Conservation (phyloP, 2,797 vertebrate species). For the Emys orbicularis region DNA sequence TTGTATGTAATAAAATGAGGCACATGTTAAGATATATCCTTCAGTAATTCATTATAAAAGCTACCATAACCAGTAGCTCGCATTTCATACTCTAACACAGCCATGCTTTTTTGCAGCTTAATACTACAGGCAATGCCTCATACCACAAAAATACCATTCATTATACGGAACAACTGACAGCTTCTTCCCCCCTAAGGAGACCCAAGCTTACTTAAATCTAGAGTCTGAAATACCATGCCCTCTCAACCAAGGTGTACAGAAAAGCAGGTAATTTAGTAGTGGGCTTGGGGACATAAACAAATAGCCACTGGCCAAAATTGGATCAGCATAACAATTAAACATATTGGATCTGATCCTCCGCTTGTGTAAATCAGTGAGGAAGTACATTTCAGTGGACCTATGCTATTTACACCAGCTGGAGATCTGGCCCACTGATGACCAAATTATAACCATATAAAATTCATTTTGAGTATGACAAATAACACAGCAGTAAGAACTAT, state of each 20-base stretch:
- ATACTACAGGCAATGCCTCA: slow-evolving; percentile 19
- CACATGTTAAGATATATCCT: slow-evolving; percentile 24
- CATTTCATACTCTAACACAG: slow-evolving; percentile 33
- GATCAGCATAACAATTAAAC: neutral
- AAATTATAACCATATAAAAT: neutral
- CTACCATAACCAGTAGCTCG: slow-evolving; percentile 22
- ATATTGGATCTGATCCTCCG: neutral
- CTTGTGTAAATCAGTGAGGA: neutral
- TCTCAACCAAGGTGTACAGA: slow-evolving; percentile 42
- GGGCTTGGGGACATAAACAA: neutral
- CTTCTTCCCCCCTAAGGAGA: slow-evolving; percentile 58
- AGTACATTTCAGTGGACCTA: neutral
- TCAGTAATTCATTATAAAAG: slow-evolving; percentile 44
- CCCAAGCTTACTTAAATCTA: slow-evolving; percentile 29
- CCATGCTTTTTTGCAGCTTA: slow-evolving; percentile 1
- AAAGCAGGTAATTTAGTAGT: slow-evolving; percentile 36
- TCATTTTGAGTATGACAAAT: fast-evolving
- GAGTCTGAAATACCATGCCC: slow-evolving; percentile 31
- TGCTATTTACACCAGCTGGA: neutral
- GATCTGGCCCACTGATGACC: neutral
- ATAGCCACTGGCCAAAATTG: neutral
- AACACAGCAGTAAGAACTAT: neutral
- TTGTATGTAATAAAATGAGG: slow-evolving; percentile 19
- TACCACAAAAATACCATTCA: slow-evolving; percentile 36
- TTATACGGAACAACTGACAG: slow-evolving; percentile 60